A percentile compares a stretch with the other conserved stretches of the same genome.
These are phyloP conservation scores for Wiebesia pumilae DNA, from an alignment of 1,140 invertebrate species.

Conservation along the genomic window DNA sequence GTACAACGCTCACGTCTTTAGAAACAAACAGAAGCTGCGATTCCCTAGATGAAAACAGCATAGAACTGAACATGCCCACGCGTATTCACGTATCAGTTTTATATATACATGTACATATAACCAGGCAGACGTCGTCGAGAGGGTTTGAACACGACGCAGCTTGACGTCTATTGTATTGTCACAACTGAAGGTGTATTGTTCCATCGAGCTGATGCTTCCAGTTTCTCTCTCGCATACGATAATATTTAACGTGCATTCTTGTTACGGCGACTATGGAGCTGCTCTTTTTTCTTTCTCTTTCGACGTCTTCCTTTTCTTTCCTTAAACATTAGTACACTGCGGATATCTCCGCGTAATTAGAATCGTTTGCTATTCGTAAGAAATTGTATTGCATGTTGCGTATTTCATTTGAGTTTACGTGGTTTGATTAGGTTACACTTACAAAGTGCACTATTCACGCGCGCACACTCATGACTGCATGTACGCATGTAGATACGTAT, in stretches of 20 bases:
- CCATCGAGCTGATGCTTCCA: not conserved
- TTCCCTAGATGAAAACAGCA: too few species aligned
- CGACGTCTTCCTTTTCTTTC: not conserved
- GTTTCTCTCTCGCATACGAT: not conserved
- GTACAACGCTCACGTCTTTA: too few species aligned
- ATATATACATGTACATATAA: too few species aligned
- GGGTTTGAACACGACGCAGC: not conserved
- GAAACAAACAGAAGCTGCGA: too few species aligned
- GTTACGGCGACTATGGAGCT: not conserved
- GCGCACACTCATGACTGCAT: too few species aligned
- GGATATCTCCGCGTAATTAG: not conserved
- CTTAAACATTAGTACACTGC: not conserved
- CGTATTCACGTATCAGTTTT: too few species aligned
- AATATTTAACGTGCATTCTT: not conserved
- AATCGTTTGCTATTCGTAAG: not conserved
- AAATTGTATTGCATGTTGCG: too few species aligned
- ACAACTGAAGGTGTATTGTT: conserved; percentile 8
- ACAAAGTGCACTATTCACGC: too few species aligned
- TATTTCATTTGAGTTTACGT: too few species aligned
- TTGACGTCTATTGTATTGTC: conserved; percentile 46
- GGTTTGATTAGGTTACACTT: too few species aligned
- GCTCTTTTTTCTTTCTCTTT: not conserved
- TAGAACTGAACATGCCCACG: too few species aligned
- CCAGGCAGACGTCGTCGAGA: not conserved
- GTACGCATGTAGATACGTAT: too few species aligned